Evolutionary conservation across 2,113 vertebrate species (phyloP), one percentile per base, ranked within the genome.

Genomic region (Cricetomys ansorgei): DNA sequence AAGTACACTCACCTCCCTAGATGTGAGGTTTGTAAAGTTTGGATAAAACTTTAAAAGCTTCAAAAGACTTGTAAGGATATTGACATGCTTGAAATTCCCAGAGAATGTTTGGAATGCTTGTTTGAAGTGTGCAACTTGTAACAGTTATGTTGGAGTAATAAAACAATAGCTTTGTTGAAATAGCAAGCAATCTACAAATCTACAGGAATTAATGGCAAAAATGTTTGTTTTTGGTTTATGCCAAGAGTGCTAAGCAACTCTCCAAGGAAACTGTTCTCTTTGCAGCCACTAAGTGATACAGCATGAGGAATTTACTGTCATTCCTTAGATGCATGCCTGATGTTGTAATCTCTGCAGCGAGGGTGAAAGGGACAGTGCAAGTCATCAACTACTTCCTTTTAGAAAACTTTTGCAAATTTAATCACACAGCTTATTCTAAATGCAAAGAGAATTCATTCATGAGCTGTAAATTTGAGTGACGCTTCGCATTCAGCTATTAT

Each of bases 191-290:
- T 0, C 1, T 37, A 13, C 0, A 70, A 57, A 77, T 70, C 43
- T 45, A 92, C 25, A 23, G 31, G 27, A 43, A 37, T 59, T 84
- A 85, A 19, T 77, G 43, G 1, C 72, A 7, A 59, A n/a, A 64
- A 67, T 40, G 9, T 83, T 95, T 93, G 72, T 21, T 89, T 93
- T 93, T 67, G 27, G 31, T 65, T 96, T 67, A 15, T 94, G 23
- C 11, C 75, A 72, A 43, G 15, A 29, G 27, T 15, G 23, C 15
- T 92, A 53, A 90, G n/a, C 53, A 91, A 48, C 45, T 88, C 45
- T 75, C 37, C 17, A 77, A 31, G 25, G 23, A 48, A 77, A 37
- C 27, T 25, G 5, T 57, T 75, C 59, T 48, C 34, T 94, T 81
- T 67, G 7, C 62, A 85, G n/a, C 57, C 64, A 53, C 27, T 62